phyloP scores from a whole-genome alignment of 2,797 vertebrate genomes.

The Rhabdomys pumilio region DNA sequence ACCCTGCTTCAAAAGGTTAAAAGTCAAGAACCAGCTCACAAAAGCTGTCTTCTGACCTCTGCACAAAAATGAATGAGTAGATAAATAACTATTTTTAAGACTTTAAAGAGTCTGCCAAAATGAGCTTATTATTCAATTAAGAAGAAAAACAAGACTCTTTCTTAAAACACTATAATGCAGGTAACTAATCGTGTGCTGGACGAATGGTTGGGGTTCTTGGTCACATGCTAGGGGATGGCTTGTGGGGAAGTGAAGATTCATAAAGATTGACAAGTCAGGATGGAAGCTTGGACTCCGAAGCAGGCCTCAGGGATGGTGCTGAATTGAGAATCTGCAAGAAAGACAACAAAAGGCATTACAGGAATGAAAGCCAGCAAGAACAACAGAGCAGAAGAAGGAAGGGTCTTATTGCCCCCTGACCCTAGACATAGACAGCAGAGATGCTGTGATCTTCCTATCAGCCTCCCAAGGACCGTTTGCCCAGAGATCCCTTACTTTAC shows the following conservation, averaged over 20 bases:
- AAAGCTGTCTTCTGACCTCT: background rate
- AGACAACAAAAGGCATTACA: background rate
- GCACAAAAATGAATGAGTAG: background rate
- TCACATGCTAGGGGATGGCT: background rate
- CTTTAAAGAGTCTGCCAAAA: background rate
- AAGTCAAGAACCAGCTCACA: background rate
- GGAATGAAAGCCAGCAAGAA: background rate
- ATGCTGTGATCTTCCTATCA: background rate
- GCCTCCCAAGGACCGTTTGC: background rate
- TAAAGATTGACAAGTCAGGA: background rate
- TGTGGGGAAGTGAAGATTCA: background rate
- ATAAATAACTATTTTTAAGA: background rate
- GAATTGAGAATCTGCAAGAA: background rate
- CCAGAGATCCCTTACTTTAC: background rate
- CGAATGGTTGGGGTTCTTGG: background rate
- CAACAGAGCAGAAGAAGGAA: background rate
- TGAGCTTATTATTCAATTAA: background rate
- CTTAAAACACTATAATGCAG: background rate
- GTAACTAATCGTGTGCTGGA: background rate
- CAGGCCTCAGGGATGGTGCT: background rate
- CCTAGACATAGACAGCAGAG: background rate
- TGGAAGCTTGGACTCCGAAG: background rate
- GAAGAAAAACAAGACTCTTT: conserved; percentile 46
- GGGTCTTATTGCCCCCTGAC: background rate
- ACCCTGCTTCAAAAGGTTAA: background rate